These are phyloP conservation scores for Nymphalis c-album DNA, from an alignment of 2,888 invertebrate species.

Conservation along the genomic window DNA sequence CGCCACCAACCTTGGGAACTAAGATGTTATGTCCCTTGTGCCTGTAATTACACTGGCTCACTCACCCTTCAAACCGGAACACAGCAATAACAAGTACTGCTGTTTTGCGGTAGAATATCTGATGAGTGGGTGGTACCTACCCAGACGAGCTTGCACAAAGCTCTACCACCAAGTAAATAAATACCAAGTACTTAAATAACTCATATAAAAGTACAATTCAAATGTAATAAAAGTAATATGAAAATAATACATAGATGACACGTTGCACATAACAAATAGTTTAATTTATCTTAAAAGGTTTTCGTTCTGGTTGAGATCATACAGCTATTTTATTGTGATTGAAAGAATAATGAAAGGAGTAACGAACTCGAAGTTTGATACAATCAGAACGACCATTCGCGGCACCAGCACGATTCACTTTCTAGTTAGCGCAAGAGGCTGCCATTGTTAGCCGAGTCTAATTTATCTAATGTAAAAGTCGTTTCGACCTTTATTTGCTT, in stretches of 20 bases:
- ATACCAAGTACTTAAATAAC: not conserved
- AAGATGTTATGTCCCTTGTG: too few species aligned
- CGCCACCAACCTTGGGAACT: too few species aligned
- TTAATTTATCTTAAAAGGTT: not conserved
- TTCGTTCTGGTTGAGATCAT: conserved; percentile 36
- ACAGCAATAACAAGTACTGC: too few species aligned
- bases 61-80: too few species aligned
- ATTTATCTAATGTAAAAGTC: conserved; percentile 70
- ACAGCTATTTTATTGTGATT: conserved; percentile 61
- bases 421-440: conserved; percentile 61
- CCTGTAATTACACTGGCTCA: too few species aligned
- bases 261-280: too few species aligned
- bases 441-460: conserved; percentile 69
- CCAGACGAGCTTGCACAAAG: too few species aligned
- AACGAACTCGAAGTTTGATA: conserved; percentile 69
- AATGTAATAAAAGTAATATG: too few species aligned
- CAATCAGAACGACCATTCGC: conserved; percentile 70
- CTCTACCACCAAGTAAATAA: too few species aligned
- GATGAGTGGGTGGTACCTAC: too few species aligned
- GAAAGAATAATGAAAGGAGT: conserved; percentile 68
- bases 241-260: too few species aligned
- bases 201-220: not conserved
- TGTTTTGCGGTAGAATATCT: too few species aligned
- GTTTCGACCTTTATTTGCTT: conserved; percentile 47
- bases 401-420: conserved; percentile 68